A percentile compares a stretch with the other conserved stretches of the same genome.
phyloP scores from a whole-genome alignment of 1,140 invertebrate genomes.

The Samia ricini region DNA sequence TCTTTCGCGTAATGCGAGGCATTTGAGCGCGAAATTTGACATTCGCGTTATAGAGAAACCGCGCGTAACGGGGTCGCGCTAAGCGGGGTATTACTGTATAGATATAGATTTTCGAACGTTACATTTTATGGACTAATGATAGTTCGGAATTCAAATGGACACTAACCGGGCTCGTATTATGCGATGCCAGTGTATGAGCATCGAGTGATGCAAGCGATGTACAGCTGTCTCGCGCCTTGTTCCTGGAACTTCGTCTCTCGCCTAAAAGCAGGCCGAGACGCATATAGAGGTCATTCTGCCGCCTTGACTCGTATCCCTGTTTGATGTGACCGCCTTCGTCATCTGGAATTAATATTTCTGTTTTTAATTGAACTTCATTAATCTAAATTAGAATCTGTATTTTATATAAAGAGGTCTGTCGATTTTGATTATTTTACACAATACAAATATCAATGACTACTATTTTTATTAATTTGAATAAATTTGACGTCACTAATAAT shows the following conservation, averaged over 20 bases:
- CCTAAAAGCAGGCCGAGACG: constrained; percentile 90
- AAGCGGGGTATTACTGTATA: too few relatives aligned
- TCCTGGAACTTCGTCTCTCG: constrained; percentile 78
- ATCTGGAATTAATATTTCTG: constrained; percentile 73
- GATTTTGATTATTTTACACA: neutral
- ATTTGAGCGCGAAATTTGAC: too few relatives aligned
- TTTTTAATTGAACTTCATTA: neutral
- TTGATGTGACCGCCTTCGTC: constrained; percentile 84
- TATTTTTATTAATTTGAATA: too few relatives aligned
- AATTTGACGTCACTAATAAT: too few relatives aligned
- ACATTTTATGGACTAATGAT: too few relatives aligned
- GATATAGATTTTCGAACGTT: too few relatives aligned
- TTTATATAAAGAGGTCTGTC: neutral
- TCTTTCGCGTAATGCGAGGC: too few relatives aligned
- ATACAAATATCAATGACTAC: too few relatives aligned
- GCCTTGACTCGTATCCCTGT: constrained; percentile 79
- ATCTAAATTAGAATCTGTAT: neutral
- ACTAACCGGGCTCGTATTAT: constrained; percentile 89
- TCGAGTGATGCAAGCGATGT: constrained; percentile 87
- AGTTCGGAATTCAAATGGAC: neutral
- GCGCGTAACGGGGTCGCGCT: too few relatives aligned
- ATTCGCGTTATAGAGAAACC: too few relatives aligned
- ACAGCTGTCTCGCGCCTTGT: constrained; percentile 71
- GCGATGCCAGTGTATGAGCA: constrained; percentile 83
- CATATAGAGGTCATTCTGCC: constrained; percentile 90